phyloP scores from a whole-genome alignment of 1,140 invertebrate species.

The Hypsibius dujardini region DNA sequence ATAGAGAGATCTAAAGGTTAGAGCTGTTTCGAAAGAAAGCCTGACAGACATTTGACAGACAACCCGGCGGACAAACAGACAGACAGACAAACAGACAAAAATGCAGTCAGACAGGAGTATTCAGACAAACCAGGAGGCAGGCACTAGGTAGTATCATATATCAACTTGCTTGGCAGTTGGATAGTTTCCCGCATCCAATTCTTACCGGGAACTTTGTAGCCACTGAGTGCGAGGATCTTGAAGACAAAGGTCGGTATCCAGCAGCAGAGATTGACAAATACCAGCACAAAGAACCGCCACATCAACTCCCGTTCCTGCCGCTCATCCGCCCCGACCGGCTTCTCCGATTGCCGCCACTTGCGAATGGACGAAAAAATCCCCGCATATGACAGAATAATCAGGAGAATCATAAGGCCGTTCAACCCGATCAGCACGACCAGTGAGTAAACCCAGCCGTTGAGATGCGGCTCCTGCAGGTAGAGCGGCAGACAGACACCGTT shows the following conservation, averaged over 20 bases:
- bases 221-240: background rate
- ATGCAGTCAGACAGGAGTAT: too few species aligned
- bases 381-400: background rate
- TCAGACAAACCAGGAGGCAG: too few species aligned
- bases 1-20: too few species aligned
- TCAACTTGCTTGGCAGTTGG: too few species aligned
- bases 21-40: too few species aligned
- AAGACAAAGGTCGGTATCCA: constrained; percentile 12
- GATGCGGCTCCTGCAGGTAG: constrained; percentile 46
- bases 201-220: constrained; percentile 16
- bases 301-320: background rate
- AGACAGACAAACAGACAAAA: too few species aligned
- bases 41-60: too few species aligned
- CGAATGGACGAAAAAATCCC: background rate
- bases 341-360: background rate
- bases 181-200: background rate
- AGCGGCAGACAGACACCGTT: constrained; percentile 54
- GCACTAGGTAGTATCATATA: too few species aligned
- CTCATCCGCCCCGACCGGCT: background rate
- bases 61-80: too few species aligned
- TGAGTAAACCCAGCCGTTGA: constrained; percentile 16
- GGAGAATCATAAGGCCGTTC: constrained; percentile 4
- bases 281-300: constrained; percentile 14
- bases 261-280: constrained; percentile 14
- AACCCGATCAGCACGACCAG: background rate